A percentile compares a stretch with the other conserved stretches of the same genome.
Evolutionary conservation across 2,113 vertebrate genomes (phyloP).

Genomic region (Columbina picui): DNA sequence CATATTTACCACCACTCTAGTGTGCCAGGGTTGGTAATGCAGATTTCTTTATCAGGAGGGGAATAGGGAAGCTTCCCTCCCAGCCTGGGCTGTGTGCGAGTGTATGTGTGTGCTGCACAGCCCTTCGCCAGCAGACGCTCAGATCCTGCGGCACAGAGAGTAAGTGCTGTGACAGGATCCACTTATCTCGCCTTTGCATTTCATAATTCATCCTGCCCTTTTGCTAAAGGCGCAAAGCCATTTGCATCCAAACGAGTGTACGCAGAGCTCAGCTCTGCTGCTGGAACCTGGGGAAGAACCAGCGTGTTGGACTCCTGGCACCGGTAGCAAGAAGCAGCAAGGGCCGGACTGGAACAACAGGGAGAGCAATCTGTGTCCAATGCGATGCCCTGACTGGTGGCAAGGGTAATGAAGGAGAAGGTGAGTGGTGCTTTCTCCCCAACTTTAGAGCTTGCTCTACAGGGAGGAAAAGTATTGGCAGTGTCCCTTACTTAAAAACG

Average conservation of each 20-base stretch:
- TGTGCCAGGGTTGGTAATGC: background rate
- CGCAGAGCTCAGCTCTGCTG: background rate
- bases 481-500: background rate
- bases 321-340: fast-evolving
- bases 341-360: background rate
- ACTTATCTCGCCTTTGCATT: slow-evolving; percentile 17
- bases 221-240: background rate
- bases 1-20: background rate
- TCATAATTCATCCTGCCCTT: slow-evolving; percentile 49
- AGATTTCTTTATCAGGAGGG: background rate
- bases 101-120: background rate
- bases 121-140: background rate
- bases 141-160: background rate
- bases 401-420: background rate
- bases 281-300: background rate
- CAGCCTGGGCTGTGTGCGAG: background rate
- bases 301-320: background rate
- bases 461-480: background rate
- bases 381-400: background rate
- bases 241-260: background rate
- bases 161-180: background rate
- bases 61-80: background rate
- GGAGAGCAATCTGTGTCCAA: background rate
- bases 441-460: background rate
- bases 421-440: background rate